These are phyloP conservation scores for Biston betularia DNA, from an alignment of 2,888 invertebrate species.

Conservation along the genomic window DNA sequence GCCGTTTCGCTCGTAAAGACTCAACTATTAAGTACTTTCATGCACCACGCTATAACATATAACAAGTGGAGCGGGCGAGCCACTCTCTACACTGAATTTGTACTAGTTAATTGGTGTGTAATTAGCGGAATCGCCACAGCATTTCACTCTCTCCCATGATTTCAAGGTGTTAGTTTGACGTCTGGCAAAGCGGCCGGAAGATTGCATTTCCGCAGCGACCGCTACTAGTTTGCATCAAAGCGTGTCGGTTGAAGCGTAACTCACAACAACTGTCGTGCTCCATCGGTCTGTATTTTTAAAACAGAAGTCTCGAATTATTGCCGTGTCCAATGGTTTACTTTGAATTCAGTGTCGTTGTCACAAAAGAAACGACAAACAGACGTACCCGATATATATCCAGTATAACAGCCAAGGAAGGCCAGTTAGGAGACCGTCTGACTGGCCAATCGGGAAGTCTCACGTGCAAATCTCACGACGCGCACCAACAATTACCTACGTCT, in stretches of 20 bases:
- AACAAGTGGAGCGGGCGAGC: conserved; percentile 82
- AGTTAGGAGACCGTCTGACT: too few relatives aligned
- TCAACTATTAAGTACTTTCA: conserved; percentile 75
- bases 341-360: conserved; percentile 1
- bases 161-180: conserved; percentile 39
- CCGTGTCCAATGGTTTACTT: background rate
- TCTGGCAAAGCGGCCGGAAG: conserved; percentile 48
- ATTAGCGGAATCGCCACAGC: conserved; percentile 70
- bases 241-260: conserved; percentile 44
- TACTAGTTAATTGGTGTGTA: conserved; percentile 77
- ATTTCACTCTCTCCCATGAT: conserved; percentile 73
- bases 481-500: too few relatives aligned
- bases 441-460: too few relatives aligned
- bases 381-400: too few relatives aligned
- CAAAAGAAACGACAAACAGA: background rate
- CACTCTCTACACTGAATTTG: conserved; percentile 81
- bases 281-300: conserved; percentile 8
- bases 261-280: conserved; percentile 31
- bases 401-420: too few relatives aligned
- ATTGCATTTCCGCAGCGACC: conserved; percentile 51
- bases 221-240: conserved; percentile 46
- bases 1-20: conserved; percentile 67
- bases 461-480: too few relatives aligned
- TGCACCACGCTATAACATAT: conserved; percentile 79
- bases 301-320: conserved; percentile 4